Conservation (phyloP, 2,113 vertebrate species). For the Cathartes aura region DNA sequence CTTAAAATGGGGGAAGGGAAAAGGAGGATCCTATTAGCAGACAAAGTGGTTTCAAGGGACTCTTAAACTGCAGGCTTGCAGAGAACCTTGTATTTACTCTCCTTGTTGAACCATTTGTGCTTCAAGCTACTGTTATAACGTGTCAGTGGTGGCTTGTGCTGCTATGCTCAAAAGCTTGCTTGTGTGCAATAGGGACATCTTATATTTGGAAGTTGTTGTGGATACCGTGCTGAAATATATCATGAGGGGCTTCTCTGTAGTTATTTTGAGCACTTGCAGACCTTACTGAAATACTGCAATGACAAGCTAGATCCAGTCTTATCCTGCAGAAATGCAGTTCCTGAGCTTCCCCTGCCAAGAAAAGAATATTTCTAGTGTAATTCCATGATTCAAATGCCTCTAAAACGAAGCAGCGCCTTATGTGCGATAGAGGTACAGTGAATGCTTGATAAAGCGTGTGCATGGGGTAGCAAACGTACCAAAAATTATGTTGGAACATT, state of each 20-base stretch:
- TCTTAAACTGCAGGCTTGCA: background rate
- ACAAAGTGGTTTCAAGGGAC: slow-evolving; percentile 22
- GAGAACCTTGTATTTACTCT: background rate
- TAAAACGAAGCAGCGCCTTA: background rate
- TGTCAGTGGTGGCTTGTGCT: background rate
- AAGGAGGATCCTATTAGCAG: slow-evolving; percentile 19
- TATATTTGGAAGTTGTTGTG: slow-evolving; percentile 47
- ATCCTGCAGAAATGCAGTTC: background rate
- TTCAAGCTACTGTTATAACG: background rate
- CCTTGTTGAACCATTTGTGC: background rate
- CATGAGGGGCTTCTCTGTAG: slow-evolving; percentile 40
- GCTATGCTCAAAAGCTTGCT: background rate
- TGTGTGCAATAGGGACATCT: background rate
- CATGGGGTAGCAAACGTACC: rapidly evolving
- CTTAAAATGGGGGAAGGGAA: slow-evolving; percentile 45
- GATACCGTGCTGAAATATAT: background rate
- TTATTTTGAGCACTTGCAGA: slow-evolving; percentile 59
- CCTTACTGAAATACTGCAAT: slow-evolving; percentile 29
- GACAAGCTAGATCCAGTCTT: background rate
- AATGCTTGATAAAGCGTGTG: background rate
- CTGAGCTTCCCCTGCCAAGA: background rate
- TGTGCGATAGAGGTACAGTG: background rate
- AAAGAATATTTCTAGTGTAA: background rate
- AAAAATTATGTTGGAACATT: background rate
- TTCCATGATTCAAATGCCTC: background rate